Conservation (phyloP, 2,113 vertebrate genomes). For the Ptilonorhynchus violaceus region DNA sequence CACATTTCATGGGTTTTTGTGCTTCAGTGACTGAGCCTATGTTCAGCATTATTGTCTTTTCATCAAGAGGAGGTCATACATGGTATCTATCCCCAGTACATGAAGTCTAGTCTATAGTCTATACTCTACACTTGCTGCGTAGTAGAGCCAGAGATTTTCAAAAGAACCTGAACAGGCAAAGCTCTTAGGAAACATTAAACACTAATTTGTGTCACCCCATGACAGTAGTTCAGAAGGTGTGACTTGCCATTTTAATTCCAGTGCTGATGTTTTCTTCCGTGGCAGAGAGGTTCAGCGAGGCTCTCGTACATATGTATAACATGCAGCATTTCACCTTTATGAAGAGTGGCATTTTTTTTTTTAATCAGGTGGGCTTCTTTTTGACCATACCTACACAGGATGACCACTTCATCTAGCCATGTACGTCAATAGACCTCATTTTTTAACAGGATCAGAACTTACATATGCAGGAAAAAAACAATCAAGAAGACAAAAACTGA, state of each 20-base stretch:
- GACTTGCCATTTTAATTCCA: neutral
- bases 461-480: neutral
- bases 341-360: neutral
- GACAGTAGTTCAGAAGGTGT: neutral
- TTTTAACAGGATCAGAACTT: neutral
- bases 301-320: fast-evolving
- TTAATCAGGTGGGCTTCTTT: neutral
- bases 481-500: neutral
- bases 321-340: neutral
- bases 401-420: neutral
- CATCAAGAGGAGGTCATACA: neutral
- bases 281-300: neutral
- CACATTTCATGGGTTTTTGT: neutral
- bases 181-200: neutral
- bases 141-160: neutral
- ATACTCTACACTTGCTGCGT: fast-evolving
- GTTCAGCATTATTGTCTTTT: neutral
- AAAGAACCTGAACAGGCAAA: neutral
- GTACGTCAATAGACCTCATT: fast-evolving
- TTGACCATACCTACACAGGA: neutral
- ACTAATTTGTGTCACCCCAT: neutral
- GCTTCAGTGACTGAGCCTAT: neutral
- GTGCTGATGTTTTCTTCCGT: neutral
- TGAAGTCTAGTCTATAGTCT: neutral
- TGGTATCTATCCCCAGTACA: fast-evolving